Evolutionary conservation across 1,140 invertebrate genomes (phyloP).

Genomic region (Oppia nitens): DNA sequence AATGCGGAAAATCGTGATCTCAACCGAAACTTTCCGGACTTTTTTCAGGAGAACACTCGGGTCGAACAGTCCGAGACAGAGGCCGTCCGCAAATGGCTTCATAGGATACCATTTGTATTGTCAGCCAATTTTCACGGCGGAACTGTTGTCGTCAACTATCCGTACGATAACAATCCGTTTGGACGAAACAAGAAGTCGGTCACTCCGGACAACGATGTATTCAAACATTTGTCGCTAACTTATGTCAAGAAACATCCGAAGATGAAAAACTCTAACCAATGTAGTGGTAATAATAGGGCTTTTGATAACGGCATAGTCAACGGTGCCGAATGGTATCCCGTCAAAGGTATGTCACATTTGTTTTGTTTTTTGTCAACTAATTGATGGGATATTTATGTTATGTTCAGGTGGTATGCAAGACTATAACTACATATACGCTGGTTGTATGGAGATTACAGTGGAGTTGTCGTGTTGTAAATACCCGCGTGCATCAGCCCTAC

Average conservation of each 20-base stretch:
- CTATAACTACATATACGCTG: constrained; percentile 45
- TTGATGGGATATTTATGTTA: background rate
- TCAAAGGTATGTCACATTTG: constrained; percentile 42
- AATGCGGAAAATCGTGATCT: constrained; percentile 72
- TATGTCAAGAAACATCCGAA: constrained; percentile 77
- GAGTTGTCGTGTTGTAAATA: constrained; percentile 47
- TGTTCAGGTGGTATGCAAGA: constrained; percentile 42
- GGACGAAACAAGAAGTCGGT: constrained; percentile 32
- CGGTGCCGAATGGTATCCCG: constrained; percentile 75
- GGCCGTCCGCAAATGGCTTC: constrained; percentile 82
- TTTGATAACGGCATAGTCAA: constrained; percentile 77
- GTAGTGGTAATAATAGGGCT: constrained; percentile 40
- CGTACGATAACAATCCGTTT: constrained; percentile 76
- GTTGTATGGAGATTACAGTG: constrained; percentile 47
- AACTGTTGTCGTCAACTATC: constrained; percentile 76
- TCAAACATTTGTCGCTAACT: constrained; percentile 66
- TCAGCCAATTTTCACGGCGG: constrained; percentile 81
- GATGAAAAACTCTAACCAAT: constrained; percentile 63
- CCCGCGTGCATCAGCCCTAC: constrained; percentile 33
- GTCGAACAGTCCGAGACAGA: constrained; percentile 76
- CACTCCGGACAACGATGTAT: constrained; percentile 83
- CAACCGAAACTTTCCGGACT: constrained; percentile 82
- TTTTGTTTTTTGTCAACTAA: background rate
- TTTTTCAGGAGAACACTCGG: constrained; percentile 43
- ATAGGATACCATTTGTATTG: constrained; percentile 75